Base-by-base conservation (phyloP, 2,888 invertebrate genomes). In the Mesochorus sp. region DNA sequence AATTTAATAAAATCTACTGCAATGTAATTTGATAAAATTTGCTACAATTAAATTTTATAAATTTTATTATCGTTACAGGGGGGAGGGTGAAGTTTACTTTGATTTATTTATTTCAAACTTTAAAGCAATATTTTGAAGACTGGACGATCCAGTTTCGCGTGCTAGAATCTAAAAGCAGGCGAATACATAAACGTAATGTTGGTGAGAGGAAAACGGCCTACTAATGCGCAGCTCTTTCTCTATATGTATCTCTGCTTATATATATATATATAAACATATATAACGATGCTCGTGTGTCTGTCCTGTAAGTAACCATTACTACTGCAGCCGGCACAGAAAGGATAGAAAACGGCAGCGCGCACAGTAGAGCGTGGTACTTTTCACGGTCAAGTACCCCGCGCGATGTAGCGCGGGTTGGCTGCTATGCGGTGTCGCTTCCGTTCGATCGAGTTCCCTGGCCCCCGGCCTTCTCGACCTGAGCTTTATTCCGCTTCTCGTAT, bases 341-440 rank as follows among this genome's bases (percentile, higher is more conserved):
- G 39, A 61, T 49, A 51, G 28, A 61, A 37, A 57, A 66, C 17
- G n/a, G 57, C 34, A 34, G 42, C 19, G 47, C 44, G 37, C 8
- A 42, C 55, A 57, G 26, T 53, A n/a, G 57, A 68, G 57, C 78
- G 73, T 61, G 76, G 37, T 64, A 57, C 76, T 82, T 79, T 76
- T 90, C 90, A 90, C 89, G 90, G 90, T 90, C 90, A 90, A 90
- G 90, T 90, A 88, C 88, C 87, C 80, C 85, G 72, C 57, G 81
- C 70, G 55, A 75, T 79, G 79, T 39, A 49, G 55, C n/a, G n/a
- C n/a, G n/a, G n/a, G n/a, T 57, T 67, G 61, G 72, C 39, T 70
- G 66, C 51, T 55, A 55, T 55, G 80, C 82, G 85, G 86, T 81
- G 66, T 82, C 78, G 85, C 86, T 89, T 89, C 87, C 89, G 87